phyloP scores from a whole-genome alignment of 2,113 vertebrate genomes.

The Psilopsiagon aymara region DNA sequence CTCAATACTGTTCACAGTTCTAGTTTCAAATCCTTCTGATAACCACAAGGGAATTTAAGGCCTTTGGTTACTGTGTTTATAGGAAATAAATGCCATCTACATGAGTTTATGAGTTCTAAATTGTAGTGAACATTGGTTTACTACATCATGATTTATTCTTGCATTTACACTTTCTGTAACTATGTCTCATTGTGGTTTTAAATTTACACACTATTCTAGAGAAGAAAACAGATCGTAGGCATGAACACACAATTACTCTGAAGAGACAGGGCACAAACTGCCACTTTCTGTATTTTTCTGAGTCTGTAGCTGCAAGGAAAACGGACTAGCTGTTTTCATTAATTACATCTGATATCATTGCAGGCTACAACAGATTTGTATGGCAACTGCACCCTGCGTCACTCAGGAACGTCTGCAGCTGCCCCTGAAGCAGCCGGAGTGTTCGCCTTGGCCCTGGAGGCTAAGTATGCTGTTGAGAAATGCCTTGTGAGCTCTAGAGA shows the following conservation, averaged over 20 bases:
- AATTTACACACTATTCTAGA: not conserved
- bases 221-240: not conserved
- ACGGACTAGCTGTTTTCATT: not conserved
- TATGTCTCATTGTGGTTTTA: not conserved
- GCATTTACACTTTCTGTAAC: not conserved
- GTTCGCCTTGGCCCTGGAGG: constrained; percentile 95
- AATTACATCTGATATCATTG: constrained; percentile 48
- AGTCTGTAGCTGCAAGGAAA: not conserved
- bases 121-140: not conserved
- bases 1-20: not conserved
- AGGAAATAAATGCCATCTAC: not conserved
- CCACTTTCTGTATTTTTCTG: not conserved
- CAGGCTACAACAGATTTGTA: constrained; percentile 98
- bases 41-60: not conserved
- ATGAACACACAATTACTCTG: not conserved
- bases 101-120: not conserved
- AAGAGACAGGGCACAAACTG: not conserved
- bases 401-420: constrained; percentile 96
- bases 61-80: not conserved
- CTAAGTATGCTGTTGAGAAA: constrained; percentile 87
- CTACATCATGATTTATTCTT: not conserved
- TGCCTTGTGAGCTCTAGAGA: not conserved
- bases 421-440: constrained; percentile 97
- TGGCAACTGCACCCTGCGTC: constrained; percentile 96
- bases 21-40: not conserved